A percentile compares a stretch with the other conserved stretches of the same genome.
These are phyloP conservation scores for Danio rerio DNA, from an alignment of 2,113 vertebrate species.

Conservation along the genomic window DNA sequence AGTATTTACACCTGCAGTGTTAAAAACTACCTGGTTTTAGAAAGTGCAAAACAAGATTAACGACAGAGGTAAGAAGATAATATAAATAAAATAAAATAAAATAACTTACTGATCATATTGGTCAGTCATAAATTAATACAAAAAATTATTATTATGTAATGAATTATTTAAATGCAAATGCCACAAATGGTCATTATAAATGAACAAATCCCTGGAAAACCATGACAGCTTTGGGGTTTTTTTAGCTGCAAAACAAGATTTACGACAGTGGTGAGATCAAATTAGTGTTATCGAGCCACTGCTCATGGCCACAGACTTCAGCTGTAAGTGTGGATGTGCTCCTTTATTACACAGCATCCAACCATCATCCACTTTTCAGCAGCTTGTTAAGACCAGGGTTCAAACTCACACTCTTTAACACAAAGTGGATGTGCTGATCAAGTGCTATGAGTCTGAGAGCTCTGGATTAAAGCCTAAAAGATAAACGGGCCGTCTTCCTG, in stretches of 20 bases:
- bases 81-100: too few relatives aligned
- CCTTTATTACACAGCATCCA: not conserved
- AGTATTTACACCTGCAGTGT: too few relatives aligned
- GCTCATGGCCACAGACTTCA: not conserved
- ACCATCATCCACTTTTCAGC: constrained; percentile 16
- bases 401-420: constrained; percentile 15
- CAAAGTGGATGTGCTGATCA: constrained; percentile 38
- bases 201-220: too few relatives aligned
- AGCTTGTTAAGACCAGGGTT: constrained; percentile 19
- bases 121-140: too few relatives aligned
- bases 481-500: constrained; percentile 23
- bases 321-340: not conserved
- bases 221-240: too few relatives aligned
- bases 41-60: too few relatives aligned
- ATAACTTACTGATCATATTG: too few relatives aligned
- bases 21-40: too few relatives aligned
- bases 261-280: not conserved
- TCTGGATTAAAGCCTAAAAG: constrained; percentile 17
- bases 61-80: too few relatives aligned
- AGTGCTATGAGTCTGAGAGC: constrained; percentile 21
- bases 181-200: too few relatives aligned
- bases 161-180: too few relatives aligned
- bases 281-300: not conserved
- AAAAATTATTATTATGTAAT: too few relatives aligned
- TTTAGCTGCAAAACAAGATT: not conserved